Evolutionary conservation across 2,888 invertebrate genomes (phyloP).

Genomic region (Drosophila crucigera): DNA sequence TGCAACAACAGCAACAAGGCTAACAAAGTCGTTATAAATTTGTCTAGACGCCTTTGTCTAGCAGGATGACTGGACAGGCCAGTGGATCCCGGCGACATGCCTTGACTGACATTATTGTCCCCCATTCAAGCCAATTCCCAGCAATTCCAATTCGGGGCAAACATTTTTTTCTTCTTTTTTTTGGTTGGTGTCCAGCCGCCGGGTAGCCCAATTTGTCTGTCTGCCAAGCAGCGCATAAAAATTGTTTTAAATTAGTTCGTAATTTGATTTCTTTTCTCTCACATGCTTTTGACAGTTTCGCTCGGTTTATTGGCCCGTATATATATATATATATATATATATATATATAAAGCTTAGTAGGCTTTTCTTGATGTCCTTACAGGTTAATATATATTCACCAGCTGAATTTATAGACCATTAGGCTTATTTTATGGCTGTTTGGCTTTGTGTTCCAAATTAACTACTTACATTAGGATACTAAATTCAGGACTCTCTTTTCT

Average conservation of each 20-base stretch:
- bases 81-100: conserved; percentile 2
- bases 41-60: conserved; percentile 76
- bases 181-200: conserved; percentile 2
- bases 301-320: conserved; percentile 7
- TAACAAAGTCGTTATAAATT: conserved; percentile 71
- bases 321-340: neutral
- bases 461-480: neutral
- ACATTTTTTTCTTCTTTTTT: conserved; percentile 2
- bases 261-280: conserved; percentile 53
- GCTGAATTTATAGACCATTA: conserved; percentile 24
- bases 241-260: conserved; percentile 73
- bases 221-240: conserved; percentile 56
- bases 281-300: conserved; percentile 2
- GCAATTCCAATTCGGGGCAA: conserved; percentile 1
- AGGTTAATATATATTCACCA: conserved; percentile 4
- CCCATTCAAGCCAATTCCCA: conserved; percentile 53
- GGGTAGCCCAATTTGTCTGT: conserved; percentile 58
- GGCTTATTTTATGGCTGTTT: neutral
- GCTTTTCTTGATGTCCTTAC: neutral
- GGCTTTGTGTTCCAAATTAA: neutral
- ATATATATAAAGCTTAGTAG: neutral
- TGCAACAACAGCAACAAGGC: conserved; percentile 31
- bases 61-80: conserved; percentile 32
- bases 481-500: neutral
- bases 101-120: conserved; percentile 65